Evolutionary conservation across 2,113 vertebrate genomes (phyloP).

Genomic region (Rousettus leschenaultii): DNA sequence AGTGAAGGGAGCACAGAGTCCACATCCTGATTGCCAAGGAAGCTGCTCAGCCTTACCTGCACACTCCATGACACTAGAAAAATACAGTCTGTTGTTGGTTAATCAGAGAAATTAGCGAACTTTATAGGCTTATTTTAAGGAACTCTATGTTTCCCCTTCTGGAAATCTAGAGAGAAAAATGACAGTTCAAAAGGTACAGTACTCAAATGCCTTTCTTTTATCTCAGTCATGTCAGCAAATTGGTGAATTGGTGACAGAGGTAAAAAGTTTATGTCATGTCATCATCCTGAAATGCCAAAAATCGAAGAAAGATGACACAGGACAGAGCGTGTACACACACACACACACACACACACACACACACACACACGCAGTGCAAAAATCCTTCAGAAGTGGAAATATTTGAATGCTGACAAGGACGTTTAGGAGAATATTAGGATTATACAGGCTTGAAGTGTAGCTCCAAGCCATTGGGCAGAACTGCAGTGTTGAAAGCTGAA

Average conservation of each 20-base stretch:
- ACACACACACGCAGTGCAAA: neutral
- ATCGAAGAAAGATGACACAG: neutral
- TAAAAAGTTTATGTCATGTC: neutral
- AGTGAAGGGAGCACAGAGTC: accelerated
- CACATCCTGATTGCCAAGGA: neutral
- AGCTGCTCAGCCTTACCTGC: neutral
- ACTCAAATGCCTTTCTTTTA: neutral
- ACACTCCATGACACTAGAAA: neutral
- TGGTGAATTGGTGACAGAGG: neutral
- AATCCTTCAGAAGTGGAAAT: neutral
- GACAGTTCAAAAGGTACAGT: neutral
- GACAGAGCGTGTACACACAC: no score
- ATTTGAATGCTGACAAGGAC: neutral
- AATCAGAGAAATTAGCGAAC: neutral
- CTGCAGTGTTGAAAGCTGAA: neutral
- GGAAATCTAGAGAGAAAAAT: neutral
- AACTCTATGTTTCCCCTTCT: neutral
- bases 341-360: no score
- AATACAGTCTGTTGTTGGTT: neutral
- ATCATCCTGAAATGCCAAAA: neutral
- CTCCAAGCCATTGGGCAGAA: neutral
- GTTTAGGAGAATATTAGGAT: neutral
- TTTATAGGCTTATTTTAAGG: neutral
- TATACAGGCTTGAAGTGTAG: neutral
- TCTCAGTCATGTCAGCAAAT: neutral